Evolutionary conservation across 2,888 invertebrate species (phyloP), one percentile per base, ranked within the genome.

Genomic region (Apotomis turbidana): DNA sequence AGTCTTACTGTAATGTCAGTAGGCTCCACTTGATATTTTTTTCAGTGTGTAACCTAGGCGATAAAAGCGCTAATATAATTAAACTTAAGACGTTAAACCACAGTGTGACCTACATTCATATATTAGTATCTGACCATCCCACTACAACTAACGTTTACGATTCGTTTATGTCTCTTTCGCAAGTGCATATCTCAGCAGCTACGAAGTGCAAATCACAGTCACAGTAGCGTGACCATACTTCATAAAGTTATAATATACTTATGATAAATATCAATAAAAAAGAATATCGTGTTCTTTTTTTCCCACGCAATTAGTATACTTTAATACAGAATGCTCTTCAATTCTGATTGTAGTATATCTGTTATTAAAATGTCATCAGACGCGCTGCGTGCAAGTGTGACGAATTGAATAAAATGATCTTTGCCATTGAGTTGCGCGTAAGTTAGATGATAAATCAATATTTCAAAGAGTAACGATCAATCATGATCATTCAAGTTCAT

Each of bases 401-500:
- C 49, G 49, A 9, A 49, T 9, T 9, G 1, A 3, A 49, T 49
- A 9, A 9, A 41, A 36, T 36, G 1, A 67, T 36, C 55, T 9
- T 51, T 49, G 57, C n/a, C 13, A n/a, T 67, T 36, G 46, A 63
- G 12, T 8, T 12, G 8, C 27, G 44, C 12, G 36, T 64, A 15
- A 44, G 5, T 8, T 41, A 15, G 4, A 55, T 36, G n/a, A 59
- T 68, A 59, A 49, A 68, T 49, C 57, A 58, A 58, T 59, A 57
- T 49, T 13, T 49, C 13, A 51, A 51, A 51, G 38, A 49, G 58
- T 59, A 49, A 38, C 55, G 27, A 51, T 59, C 49, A 51, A 68
- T 58, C 15, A 68, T 59, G 46, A 12, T n/a, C 51, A 63, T 63
- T 58, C 57, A 69, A 62, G 70, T 70, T 62, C 49, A 63, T 41